Conservation (phyloP, 2,797 vertebrate species). For the Xenopus petersii region DNA sequence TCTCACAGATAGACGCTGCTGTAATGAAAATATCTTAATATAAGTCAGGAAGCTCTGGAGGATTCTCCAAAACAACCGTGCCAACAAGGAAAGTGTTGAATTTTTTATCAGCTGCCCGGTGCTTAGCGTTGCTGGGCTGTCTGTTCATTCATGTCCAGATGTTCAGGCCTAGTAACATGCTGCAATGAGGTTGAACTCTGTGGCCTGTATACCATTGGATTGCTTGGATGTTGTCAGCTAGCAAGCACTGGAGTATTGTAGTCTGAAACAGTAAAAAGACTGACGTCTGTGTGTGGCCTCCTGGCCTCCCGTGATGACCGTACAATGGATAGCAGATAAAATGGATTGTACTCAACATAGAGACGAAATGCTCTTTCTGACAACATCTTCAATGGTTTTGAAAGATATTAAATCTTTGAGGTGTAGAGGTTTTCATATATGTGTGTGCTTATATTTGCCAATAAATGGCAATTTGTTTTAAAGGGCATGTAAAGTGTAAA, state of each 20-base stretch:
- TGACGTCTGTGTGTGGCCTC: conserved; percentile 64
- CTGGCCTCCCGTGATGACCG: conserved; percentile 74
- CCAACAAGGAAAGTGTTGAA: conserved; percentile 95
- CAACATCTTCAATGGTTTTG: not conserved
- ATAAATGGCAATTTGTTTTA: too few relatives aligned
- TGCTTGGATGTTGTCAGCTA: conserved; percentile 95
- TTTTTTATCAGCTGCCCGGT: conserved; percentile 95
- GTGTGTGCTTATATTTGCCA: too few relatives aligned
- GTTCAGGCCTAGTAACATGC: conserved; percentile 90
- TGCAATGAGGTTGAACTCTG: conserved; percentile 92
- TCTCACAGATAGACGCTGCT: conserved; percentile 92
- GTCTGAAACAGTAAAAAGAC: conserved; percentile 67
- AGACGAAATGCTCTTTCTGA: too few relatives aligned
- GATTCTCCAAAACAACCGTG: conserved; percentile 95
- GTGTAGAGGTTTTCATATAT: too few relatives aligned
- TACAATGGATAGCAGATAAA: conserved; percentile 58
- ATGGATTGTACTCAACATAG: not conserved
- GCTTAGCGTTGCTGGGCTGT: conserved; percentile 87
- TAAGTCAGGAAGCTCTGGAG: conserved; percentile 98
- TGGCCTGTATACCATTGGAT: conserved; percentile 84
- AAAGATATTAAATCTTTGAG: too few relatives aligned
- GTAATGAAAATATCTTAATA: conserved; percentile 96
- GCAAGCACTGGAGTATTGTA: conserved; percentile 83
- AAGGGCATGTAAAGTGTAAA: too few relatives aligned
- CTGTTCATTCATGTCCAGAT: conserved; percentile 99